A percentile compares a stretch with the other conserved stretches of the same genome.
Conservation (phyloP, 2,797 vertebrate genomes). For the Tauraco hartlaubi region DNA sequence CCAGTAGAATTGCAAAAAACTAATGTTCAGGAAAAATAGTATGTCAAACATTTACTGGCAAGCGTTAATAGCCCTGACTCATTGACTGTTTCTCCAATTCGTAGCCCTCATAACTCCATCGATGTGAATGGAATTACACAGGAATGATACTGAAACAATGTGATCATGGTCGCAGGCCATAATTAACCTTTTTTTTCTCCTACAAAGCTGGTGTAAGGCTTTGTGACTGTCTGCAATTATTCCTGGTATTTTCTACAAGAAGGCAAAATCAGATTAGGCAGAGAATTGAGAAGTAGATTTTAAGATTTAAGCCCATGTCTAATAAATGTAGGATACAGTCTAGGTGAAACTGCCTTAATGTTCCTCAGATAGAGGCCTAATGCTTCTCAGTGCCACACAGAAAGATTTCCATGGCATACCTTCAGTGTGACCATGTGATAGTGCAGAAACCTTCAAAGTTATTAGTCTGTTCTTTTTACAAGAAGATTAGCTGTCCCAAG, state of each 20-base stretch:
- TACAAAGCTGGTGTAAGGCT: not conserved
- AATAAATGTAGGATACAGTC: not conserved
- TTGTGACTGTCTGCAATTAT: not conserved
- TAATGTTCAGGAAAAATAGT: not conserved
- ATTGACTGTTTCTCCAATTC: not conserved
- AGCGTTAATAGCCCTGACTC: not conserved
- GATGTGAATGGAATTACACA: not conserved
- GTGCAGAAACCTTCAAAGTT: not conserved
- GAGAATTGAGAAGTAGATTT: not conserved
- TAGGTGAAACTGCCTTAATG: not conserved
- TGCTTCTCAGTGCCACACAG: not conserved
- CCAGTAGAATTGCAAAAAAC: not conserved
- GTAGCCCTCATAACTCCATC: not conserved
- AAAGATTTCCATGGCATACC: not conserved
- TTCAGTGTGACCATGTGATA: fast-evolving
- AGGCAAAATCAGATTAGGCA: not conserved
- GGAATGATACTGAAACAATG: not conserved
- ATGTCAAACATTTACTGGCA: not conserved
- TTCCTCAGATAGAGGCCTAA: not conserved
- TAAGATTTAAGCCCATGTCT: not conserved
- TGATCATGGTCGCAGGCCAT: not conserved
- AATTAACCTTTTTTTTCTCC: not conserved
- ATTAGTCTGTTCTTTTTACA: not conserved
- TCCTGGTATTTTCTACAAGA: not conserved
- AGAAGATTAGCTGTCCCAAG: not conserved